Conservation (phyloP, 2,113 vertebrate genomes). For the Spheniscus mendiculus region DNA sequence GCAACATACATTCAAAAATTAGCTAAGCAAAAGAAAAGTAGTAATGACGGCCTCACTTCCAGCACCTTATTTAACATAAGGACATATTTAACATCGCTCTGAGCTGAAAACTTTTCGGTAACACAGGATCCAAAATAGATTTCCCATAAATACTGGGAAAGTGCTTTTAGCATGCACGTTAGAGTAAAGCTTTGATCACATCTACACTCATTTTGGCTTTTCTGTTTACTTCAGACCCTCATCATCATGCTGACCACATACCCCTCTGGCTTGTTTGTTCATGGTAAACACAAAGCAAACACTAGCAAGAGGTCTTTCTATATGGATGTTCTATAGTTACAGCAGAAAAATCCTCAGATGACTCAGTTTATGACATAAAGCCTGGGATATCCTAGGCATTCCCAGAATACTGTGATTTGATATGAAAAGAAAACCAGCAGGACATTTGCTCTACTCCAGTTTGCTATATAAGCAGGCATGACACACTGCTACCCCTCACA, state of each 20-base stretch:
- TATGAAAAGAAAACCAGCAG: neutral
- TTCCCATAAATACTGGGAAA: conserved; percentile 34
- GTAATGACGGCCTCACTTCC: neutral
- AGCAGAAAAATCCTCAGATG: neutral
- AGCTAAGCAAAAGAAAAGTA: neutral
- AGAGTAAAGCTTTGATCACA: conserved; percentile 14
- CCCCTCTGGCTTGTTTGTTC: conserved; percentile 1
- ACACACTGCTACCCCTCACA: neutral
- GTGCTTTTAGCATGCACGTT: neutral
- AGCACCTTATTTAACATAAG: neutral
- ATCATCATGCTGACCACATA: conserved; percentile 13
- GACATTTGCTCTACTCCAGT: neutral
- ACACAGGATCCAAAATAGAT: neutral
- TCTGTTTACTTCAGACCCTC: neutral
- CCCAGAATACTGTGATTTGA: neutral
- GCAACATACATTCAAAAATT: neutral
- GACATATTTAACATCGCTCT: neutral
- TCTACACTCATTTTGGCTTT: conserved; percentile 19
- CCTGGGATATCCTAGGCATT: neutral
- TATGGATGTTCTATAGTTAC: neutral
- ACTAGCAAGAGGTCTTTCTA: neutral
- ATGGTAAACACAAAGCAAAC: conserved; percentile 3
- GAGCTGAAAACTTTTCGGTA: neutral
- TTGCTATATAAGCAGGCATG: neutral
- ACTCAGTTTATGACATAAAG: conserved; percentile 18